These are phyloP conservation scores for Trichopria drosophilae DNA, from an alignment of 2,888 invertebrate species.

Conservation along the genomic window DNA sequence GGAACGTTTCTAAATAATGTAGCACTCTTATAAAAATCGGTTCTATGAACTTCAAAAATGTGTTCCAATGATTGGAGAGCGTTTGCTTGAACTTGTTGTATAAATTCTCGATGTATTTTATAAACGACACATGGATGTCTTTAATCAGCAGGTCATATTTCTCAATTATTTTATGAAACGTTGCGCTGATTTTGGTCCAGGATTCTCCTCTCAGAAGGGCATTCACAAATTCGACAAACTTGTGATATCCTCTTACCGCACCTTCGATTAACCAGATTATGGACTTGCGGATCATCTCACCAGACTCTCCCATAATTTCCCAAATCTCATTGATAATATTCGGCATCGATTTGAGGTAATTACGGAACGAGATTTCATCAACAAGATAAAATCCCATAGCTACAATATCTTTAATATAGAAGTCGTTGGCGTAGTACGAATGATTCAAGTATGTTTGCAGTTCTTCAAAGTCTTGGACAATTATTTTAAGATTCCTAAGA, in stretches of 20 bases:
- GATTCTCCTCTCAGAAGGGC: constrained; percentile 76
- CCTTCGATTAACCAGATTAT: constrained; percentile 74
- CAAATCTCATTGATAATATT: constrained; percentile 81
- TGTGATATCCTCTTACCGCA: constrained; percentile 72
- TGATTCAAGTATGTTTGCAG: constrained; percentile 73
- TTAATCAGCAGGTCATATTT: constrained; percentile 80
- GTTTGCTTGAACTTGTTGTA: constrained; percentile 71
- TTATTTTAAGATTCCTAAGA: constrained; percentile 67
- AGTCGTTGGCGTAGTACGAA: constrained; percentile 80
- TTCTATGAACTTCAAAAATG: constrained; percentile 72
- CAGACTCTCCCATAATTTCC: constrained; percentile 85
- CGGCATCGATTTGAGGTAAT: constrained; percentile 77
- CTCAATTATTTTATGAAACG: constrained; percentile 70
- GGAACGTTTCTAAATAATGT: constrained; percentile 75
- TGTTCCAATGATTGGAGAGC: constrained; percentile 70
- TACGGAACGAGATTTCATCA: constrained; percentile 77
- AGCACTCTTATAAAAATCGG: constrained; percentile 76
- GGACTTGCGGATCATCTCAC: constrained; percentile 75
- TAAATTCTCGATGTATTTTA: constrained; percentile 73
- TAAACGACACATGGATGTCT: constrained; percentile 71
- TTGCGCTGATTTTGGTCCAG: constrained; percentile 70
- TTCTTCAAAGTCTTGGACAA: constrained; percentile 73
- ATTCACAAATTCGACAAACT: constrained; percentile 70
- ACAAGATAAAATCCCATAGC: constrained; percentile 70
- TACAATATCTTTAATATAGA: constrained; percentile 79